Conservation (phyloP, 2,888 invertebrate genomes). For the Gastrophysa polygoni region DNA sequence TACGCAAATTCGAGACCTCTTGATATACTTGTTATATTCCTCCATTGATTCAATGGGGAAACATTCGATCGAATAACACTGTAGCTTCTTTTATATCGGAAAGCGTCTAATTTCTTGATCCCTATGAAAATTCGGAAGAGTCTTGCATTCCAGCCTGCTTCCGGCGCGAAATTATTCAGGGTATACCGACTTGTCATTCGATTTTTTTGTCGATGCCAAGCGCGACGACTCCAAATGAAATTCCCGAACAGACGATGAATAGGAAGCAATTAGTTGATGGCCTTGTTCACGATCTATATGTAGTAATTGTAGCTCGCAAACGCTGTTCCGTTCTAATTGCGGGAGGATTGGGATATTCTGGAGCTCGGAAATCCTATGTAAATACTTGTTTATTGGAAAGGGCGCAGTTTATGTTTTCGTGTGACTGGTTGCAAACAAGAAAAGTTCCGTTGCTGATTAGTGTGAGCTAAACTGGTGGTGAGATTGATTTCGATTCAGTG, state of each 20-base stretch:
- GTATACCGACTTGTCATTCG: slow-evolving; percentile 3
- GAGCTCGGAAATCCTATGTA: slow-evolving; percentile 2
- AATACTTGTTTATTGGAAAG: slow-evolving; percentile 17
- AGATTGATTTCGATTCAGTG: too few species aligned
- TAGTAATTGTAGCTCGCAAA: slow-evolving; percentile 14
- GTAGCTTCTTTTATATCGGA: too few species aligned
- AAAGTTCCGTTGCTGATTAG: too few species aligned
- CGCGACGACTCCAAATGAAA: slow-evolving; percentile 2
- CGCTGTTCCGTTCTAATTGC: slow-evolving; percentile 6
- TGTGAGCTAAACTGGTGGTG: too few species aligned
- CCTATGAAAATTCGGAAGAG: too few species aligned
- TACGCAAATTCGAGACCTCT: too few species aligned
- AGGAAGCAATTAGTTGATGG: slow-evolving; percentile 18
- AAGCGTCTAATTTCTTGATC: too few species aligned
- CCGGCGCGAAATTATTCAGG: not conserved
- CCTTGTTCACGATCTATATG: slow-evolving; percentile 13
- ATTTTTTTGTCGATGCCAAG: not conserved
- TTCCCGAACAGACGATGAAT: slow-evolving; percentile 14
- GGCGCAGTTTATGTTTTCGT: slow-evolving; percentile 1
- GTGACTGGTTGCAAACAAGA: not conserved
- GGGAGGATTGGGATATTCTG: not conserved
- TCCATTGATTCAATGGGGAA: too few species aligned
- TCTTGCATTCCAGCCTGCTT: not conserved
- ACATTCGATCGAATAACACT: too few species aligned
- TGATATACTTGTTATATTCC: too few species aligned